Base-by-base conservation (phyloP, 2,113 vertebrate species). In the Dipodomys merriami region DNA sequence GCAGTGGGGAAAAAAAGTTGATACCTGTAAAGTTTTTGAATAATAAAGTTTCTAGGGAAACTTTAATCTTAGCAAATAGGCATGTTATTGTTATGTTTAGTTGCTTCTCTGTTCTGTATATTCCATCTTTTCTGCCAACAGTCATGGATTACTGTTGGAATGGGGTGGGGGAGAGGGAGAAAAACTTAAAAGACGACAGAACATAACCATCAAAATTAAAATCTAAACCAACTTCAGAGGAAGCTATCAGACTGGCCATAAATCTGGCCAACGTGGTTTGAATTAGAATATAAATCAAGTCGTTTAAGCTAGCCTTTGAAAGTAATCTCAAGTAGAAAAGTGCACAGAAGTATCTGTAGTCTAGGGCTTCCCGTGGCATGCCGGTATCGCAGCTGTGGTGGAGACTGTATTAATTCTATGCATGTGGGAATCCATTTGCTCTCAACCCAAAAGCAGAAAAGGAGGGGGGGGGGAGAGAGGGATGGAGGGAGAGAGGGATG, bases 21-120 rank as follows among this genome's bases (percentile, higher is more conserved):
- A 20, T 10, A 89, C 29, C 35, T 73, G 67, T 39, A 30, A 86
- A 94, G 65, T 74, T 95, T 94, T 86, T 90, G 85, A 89, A 30
- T n/a, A 65, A 79, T 77, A 16, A 71, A 49, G 83, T 9, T 62
- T 85, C 65, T 79, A n/a, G 29, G 65, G 62, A 89, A 88, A 93
- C 62, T 10, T 20, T 84, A 33, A 69, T 84, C 71, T 91, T 72
- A 27, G 82, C 46, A 68, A 88, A 92, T 5, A 16, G n/a, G 29
- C 27, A 10, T 7, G 23, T 69, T 76, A 33, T 39, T 30, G 44
- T 57, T 49, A 78, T 7, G 4, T 93, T 85, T n/a, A 18, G 68
- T n/a, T 82, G 68, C 68, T 85, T 87, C 39, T 83, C 33, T 46
- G 33, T 62, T 89, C 30, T 79, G 53, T 44, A 30, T 44, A 85